Evolutionary conservation across 2,888 invertebrate species (phyloP).

Genomic region (Thyatira batis): DNA sequence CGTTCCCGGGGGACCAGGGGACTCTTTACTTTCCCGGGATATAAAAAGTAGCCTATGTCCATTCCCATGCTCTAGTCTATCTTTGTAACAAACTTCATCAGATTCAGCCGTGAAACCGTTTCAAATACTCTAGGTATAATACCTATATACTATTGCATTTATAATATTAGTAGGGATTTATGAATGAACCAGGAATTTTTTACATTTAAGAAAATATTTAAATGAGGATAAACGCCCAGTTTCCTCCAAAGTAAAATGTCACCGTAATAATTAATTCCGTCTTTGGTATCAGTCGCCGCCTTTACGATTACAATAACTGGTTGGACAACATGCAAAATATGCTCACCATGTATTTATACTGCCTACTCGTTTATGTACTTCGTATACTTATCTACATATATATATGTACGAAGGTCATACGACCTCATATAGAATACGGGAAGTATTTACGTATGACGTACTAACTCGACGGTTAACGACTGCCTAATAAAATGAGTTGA

Average conservation of each 20-base stretch:
- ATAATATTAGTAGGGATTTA: too few species aligned
- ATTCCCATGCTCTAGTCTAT: too few species aligned
- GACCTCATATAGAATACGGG: conserved; percentile 67
- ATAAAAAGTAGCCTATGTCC: too few species aligned
- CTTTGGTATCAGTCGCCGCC: background rate
- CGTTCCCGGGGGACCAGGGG: too few species aligned
- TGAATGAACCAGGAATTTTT: background rate
- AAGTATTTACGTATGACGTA: conserved; percentile 55
- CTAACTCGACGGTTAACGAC: conserved; percentile 15
- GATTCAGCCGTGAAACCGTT: too few species aligned
- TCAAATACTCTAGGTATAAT: too few species aligned
- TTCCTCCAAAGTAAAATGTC: background rate
- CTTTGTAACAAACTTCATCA: too few species aligned
- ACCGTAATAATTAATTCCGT: conserved; percentile 4
- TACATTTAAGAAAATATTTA: too few species aligned
- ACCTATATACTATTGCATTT: too few species aligned
- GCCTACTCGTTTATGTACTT: conserved; percentile 6
- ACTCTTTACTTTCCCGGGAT: too few species aligned
- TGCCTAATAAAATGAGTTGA: conserved; percentile 15
- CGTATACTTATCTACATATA: conserved; percentile 1
- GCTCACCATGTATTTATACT: conserved; percentile 5
- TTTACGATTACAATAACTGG: conserved; percentile 16
- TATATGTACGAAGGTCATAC: conserved; percentile 53
- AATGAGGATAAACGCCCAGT: too few species aligned
- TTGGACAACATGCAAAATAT: conserved; percentile 25